Evolutionary conservation across 2,888 invertebrate genomes (phyloP).

Genomic region (Coremacera marginata): DNA sequence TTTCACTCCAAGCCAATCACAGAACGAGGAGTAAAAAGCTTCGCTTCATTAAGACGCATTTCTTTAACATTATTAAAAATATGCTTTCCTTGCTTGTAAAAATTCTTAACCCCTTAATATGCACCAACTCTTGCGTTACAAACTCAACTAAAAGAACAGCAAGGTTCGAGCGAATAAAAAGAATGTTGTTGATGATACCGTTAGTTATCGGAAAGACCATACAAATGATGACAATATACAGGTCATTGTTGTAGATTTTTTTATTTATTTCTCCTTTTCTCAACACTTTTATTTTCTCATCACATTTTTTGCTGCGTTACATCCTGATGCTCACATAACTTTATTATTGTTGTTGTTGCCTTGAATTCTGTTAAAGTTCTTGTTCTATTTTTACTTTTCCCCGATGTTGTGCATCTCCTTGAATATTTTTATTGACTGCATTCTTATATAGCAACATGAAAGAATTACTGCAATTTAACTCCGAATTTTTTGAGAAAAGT

Average conservation of each 20-base stretch:
- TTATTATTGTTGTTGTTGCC: conserved; percentile 2
- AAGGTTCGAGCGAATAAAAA: neutral
- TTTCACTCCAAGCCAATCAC: too few relatives aligned
- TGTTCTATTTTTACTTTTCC: too few relatives aligned
- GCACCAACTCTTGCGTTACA: neutral
- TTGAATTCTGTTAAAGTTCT: neutral
- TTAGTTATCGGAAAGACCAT: neutral
- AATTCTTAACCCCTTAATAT: too few relatives aligned
- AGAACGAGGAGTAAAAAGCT: too few relatives aligned
- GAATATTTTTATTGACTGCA: too few relatives aligned
- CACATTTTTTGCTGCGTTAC: conserved; percentile 15
- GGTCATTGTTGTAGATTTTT: neutral
- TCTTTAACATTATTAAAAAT: too few relatives aligned
- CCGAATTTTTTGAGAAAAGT: neutral
- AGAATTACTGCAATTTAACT: neutral
- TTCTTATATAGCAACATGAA: too few relatives aligned
- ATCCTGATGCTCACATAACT: conserved; percentile 20
- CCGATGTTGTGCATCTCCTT: too few relatives aligned
- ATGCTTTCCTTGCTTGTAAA: too few relatives aligned
- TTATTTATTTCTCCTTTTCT: neutral
- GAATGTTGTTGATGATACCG: neutral
- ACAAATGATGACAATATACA: neutral
- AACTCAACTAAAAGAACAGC: neutral
- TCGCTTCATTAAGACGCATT: too few relatives aligned
- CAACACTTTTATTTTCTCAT: neutral